Percentiles rank a stretch among this genome's conserved stretches.
Evolutionary conservation across 2,888 invertebrate species (phyloP).

Genomic region (Carterocephalus palaemon): DNA sequence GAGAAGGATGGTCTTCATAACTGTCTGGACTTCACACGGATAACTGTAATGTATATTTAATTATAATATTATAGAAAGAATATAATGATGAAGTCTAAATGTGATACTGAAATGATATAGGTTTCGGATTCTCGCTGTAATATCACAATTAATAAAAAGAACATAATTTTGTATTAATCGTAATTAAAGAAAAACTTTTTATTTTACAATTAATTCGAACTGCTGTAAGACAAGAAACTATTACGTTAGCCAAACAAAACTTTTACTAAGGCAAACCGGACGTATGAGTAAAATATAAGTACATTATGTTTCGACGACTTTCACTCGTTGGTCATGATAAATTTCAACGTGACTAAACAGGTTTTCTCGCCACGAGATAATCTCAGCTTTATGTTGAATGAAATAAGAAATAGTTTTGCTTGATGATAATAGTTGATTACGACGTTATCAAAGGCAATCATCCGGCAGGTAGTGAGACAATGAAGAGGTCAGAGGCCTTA

Average conservation of each 20-base stretch:
- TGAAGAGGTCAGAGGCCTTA: constrained; percentile 61
- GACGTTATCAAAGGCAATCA: constrained; percentile 12
- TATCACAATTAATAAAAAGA: no score
- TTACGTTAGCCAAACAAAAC: constrained; percentile 66
- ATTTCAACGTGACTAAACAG: constrained; percentile 40
- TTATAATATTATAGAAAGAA: no score
- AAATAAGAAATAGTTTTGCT: constrained; percentile 31
- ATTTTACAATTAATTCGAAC: constrained; percentile 30
- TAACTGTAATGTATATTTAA: no score
- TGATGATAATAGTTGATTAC: neutral
- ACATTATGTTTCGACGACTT: constrained; percentile 49
- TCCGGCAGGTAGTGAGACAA: constrained; percentile 50
- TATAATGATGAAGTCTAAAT: no score
- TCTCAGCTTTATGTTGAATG: constrained; percentile 25
- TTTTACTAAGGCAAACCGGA: constrained; percentile 69
- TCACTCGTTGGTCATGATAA: constrained; percentile 51
- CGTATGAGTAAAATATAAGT: constrained; percentile 50
- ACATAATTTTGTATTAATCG: no score
- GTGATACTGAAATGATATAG: no score
- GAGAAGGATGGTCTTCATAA: no score
- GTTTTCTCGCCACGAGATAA: constrained; percentile 28
- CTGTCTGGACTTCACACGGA: no score
- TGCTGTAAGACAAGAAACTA: constrained; percentile 42
- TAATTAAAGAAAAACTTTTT: no score
- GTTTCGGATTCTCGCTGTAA: no score